Conservation (phyloP, 2,888 invertebrate genomes). For the Itoplectis maculator region DNA sequence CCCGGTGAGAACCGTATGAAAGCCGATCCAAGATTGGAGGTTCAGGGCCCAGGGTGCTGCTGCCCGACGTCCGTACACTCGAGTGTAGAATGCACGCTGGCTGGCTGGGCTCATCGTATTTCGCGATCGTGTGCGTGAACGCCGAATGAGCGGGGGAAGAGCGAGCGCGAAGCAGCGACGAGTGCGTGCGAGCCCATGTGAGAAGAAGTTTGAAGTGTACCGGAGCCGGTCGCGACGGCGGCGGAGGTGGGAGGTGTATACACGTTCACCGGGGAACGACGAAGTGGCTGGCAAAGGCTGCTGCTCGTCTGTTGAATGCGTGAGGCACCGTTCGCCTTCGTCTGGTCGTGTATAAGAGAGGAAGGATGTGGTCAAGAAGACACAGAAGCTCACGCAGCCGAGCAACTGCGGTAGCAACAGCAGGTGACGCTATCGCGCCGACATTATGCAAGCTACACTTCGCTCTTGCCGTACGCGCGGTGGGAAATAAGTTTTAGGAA, state of each 20-base stretch:
- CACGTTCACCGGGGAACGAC: neutral
- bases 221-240: neutral
- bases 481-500: slow-evolving; percentile 75
- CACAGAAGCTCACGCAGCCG: slow-evolving; percentile 69
- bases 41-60: slow-evolving; percentile 33
- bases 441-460: slow-evolving; percentile 73
- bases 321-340: neutral
- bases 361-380: slow-evolving; percentile 83
- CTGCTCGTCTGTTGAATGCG: slow-evolving; percentile 10
- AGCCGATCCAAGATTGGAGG: slow-evolving; percentile 78
- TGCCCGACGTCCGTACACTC: slow-evolving; percentile 55
- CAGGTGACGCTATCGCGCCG: slow-evolving; percentile 76
- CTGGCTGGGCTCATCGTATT: slow-evolving; percentile 8
- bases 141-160: neutral
- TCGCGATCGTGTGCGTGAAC: slow-evolving; percentile 13
- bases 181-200: neutral
- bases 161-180: neutral
- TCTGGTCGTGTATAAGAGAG: slow-evolving; percentile 68
- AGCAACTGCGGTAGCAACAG: slow-evolving; percentile 51
- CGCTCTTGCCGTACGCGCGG: slow-evolving; percentile 39
- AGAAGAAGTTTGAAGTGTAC: slow-evolving; percentile 22
- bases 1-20: slow-evolving; percentile 81
- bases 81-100: slow-evolving; percentile 15
- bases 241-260: neutral
- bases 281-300: slow-evolving; percentile 48